phyloP scores from a whole-genome alignment of 2,888 invertebrate species.

The Drosophila niveifrons region DNA sequence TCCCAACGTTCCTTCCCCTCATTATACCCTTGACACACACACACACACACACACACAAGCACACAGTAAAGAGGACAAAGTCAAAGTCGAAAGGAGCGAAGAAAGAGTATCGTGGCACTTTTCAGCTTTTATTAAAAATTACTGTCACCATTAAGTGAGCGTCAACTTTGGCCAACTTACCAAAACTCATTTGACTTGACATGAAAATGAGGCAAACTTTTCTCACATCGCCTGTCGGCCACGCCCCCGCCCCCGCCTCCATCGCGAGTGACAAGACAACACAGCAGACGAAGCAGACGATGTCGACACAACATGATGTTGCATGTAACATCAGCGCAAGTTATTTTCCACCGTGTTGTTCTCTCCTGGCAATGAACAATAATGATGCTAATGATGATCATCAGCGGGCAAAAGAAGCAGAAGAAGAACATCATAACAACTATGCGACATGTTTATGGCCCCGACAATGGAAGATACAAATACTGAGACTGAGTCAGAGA shows the following conservation, averaged over 20 bases:
- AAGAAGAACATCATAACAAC: conserved; percentile 23
- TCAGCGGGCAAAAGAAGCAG: not conserved
- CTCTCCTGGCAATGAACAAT: conserved; percentile 19
- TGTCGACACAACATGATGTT: conserved; percentile 6
- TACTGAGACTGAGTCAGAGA: conserved; percentile 9
- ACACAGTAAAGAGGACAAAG: not conserved
- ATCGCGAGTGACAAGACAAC: conserved; percentile 35
- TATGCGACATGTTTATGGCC: conserved; percentile 33
- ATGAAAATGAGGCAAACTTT: conserved; percentile 72
- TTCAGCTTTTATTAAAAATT: conserved; percentile 70
- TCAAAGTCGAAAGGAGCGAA: conserved; percentile 3
- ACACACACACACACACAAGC: not conserved
- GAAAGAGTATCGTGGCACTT: conserved; percentile 36
- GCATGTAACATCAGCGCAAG: conserved; percentile 27
- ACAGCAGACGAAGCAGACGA: conserved; percentile 19
- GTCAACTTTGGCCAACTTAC: conserved; percentile 60
- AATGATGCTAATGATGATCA: conserved; percentile 27
- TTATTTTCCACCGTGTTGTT: conserved; percentile 23
- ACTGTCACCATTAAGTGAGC: conserved; percentile 70
- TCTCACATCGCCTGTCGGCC: conserved; percentile 24
- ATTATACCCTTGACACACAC: not conserved
- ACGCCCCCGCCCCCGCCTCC: no score
- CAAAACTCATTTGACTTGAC: conserved; percentile 76
- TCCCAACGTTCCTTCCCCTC: not conserved
- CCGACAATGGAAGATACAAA: conserved; percentile 38